Percentiles rank a stretch among this genome's conserved stretches.
phyloP scores from a whole-genome alignment of 2,113 vertebrate species.

The Gymnarchus niloticus region DNA sequence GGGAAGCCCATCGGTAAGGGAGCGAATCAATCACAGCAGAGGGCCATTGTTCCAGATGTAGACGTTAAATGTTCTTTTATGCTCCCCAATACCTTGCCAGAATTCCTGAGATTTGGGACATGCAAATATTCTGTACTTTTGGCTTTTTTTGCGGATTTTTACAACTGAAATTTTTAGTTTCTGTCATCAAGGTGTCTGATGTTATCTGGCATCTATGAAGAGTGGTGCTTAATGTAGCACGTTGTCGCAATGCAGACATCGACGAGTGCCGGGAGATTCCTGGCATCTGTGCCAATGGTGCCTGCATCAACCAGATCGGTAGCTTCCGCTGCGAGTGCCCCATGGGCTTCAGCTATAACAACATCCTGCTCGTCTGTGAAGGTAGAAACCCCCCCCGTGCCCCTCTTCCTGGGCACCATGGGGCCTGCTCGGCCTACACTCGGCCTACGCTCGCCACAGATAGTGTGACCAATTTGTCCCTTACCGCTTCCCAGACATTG shows the following conservation, averaged over 20 bases:
- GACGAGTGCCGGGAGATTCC: constrained; percentile 89
- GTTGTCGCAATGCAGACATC: constrained; percentile 67
- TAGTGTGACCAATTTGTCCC: constrained; percentile 41
- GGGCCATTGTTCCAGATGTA: background rate
- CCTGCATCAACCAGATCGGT: constrained; percentile 90
- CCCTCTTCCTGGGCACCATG: constrained; percentile 24
- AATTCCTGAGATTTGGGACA: background rate
- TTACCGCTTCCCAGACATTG: constrained; percentile 66
- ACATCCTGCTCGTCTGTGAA: constrained; percentile 84
- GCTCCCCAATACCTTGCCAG: background rate
- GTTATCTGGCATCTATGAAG: background rate
- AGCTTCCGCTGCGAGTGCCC: constrained; percentile 91
- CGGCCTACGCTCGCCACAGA: constrained; percentile 36
- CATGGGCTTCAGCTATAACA: constrained; percentile 86
- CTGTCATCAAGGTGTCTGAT: background rate
- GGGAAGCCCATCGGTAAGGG: constrained; percentile 81
- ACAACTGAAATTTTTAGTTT: background rate
- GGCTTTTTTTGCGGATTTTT: background rate
- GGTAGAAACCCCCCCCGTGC: constrained; percentile 55
- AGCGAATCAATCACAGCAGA: background rate
- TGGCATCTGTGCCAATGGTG: constrained; percentile 75
- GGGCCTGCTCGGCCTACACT: constrained; percentile 30
- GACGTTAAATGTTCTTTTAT: background rate
- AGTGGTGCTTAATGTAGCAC: background rate
- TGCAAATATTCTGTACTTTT: background rate